phyloP scores from a whole-genome alignment of 1,140 invertebrate species.

The Chymomyza costata region DNA sequence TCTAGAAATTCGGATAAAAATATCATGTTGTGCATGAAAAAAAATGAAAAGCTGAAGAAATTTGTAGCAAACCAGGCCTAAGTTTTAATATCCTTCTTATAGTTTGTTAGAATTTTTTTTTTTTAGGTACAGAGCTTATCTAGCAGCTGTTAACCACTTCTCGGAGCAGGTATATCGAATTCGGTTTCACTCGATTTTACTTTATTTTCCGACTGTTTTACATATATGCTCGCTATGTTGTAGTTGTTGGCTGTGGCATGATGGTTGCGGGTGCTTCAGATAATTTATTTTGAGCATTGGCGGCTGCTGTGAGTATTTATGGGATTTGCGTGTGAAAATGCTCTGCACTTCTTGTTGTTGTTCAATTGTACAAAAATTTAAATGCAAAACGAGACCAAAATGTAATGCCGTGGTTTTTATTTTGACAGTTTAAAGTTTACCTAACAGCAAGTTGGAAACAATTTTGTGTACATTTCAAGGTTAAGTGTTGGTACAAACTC shows the following conservation, averaged over 20 bases:
- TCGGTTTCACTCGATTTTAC: too few relatives aligned
- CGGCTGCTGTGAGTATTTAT: conserved; percentile 56
- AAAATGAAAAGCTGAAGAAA: too few relatives aligned
- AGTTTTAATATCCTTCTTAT: too few relatives aligned
- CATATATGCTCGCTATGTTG: conserved; percentile 8
- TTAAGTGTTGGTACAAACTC: conserved; percentile 27
- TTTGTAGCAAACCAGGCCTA: too few relatives aligned
- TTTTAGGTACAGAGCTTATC: too few relatives aligned
- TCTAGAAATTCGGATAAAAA: too few relatives aligned
- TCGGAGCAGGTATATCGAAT: too few relatives aligned
- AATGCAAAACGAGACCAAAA: conserved; percentile 11
- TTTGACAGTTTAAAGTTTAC: conserved; percentile 10
- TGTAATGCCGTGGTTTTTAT: background rate
- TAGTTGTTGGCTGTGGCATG: background rate
- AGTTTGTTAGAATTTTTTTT: too few relatives aligned
- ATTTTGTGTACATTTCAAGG: conserved; percentile 41
- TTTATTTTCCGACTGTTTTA: too few relatives aligned
- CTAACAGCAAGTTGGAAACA: background rate
- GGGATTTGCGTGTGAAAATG: conserved; percentile 61
- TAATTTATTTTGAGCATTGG: conserved; percentile 65
- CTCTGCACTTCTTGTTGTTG: conserved; percentile 24
- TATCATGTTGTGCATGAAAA: too few relatives aligned
- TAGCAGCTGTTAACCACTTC: too few relatives aligned
- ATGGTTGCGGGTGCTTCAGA: conserved; percentile 26
- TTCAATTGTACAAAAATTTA: conserved; percentile 30